phyloP scores from a whole-genome alignment of 2,797 vertebrate genomes.

The Pseudomugil tenellus region DNA sequence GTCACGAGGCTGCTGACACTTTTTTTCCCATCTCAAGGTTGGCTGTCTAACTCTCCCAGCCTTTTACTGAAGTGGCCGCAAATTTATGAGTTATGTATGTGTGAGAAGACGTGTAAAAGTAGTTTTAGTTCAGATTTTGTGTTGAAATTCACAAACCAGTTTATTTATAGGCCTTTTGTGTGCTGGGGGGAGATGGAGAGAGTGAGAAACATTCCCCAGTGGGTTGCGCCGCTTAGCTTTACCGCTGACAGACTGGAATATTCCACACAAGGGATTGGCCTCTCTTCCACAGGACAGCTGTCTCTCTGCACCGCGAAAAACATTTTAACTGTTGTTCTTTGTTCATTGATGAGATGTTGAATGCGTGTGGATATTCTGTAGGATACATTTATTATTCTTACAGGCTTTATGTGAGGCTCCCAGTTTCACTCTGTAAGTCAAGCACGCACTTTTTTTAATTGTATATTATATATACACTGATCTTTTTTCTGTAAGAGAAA shows the following conservation, averaged over 20 bases:
- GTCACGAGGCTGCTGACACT: constrained; percentile 50
- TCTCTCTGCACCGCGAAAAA: constrained; percentile 55
- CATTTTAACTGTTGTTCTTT: constrained; percentile 57
- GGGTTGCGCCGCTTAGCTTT: constrained; percentile 57
- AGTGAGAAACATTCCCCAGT: constrained; percentile 34
- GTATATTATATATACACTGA: constrained; percentile 2
- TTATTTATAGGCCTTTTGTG: constrained; percentile 67
- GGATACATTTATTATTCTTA: constrained; percentile 58
- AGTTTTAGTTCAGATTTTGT: neutral
- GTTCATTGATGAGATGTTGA: constrained; percentile 43
- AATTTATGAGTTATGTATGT: neutral
- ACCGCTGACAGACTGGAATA: constrained; percentile 72
- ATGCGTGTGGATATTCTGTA: constrained; percentile 64
- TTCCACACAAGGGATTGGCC: constrained; percentile 74
- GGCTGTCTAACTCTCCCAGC: neutral
- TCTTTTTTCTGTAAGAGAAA: constrained; percentile 28
- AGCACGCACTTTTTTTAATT: constrained; percentile 53
- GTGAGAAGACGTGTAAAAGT: constrained; percentile 16
- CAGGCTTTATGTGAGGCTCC: constrained; percentile 39
- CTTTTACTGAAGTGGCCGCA: neutral
- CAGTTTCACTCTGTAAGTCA: constrained; percentile 61
- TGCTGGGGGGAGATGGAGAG: neutral
- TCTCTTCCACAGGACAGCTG: constrained; percentile 67
- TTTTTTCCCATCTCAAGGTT: neutral
- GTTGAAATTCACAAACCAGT: constrained; percentile 16